Evolutionary conservation across 2,113 vertebrate species (phyloP).

Genomic region (Percina caprodes): DNA sequence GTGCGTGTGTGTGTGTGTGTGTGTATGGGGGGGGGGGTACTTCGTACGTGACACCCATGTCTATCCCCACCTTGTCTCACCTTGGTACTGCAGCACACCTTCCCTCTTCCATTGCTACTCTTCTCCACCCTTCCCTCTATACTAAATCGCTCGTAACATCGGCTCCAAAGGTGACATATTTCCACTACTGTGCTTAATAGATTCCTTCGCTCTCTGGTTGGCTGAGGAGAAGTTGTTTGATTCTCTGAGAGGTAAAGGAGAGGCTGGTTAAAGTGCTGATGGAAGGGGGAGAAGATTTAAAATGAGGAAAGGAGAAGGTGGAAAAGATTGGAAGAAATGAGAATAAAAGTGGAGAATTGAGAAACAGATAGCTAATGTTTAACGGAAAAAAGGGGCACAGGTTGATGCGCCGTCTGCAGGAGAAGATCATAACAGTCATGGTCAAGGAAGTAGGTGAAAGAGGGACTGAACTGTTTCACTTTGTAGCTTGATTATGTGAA

Average conservation of each 20-base stretch:
- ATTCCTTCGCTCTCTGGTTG: slow-evolving; percentile 49
- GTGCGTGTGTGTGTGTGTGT: slow-evolving; percentile 6
- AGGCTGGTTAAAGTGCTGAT: slow-evolving; percentile 19
- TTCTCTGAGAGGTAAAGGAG: slow-evolving; percentile 46
- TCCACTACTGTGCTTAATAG: slow-evolving; percentile 58
- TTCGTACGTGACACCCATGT: slow-evolving; percentile 81
- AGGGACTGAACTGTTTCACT: neutral
- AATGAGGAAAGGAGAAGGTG: slow-evolving; percentile 15
- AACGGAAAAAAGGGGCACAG: neutral
- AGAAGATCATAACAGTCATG: slow-evolving; percentile 1
- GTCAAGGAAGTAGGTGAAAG: neutral
- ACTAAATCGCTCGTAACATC: slow-evolving; percentile 65
- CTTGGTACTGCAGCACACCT: slow-evolving; percentile 75
- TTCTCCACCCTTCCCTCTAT: slow-evolving; percentile 34
- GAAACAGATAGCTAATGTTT: slow-evolving; percentile 14
- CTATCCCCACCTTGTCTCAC: slow-evolving; percentile 85
- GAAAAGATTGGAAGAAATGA: slow-evolving; percentile 4
- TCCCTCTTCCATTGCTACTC: slow-evolving; percentile 40
- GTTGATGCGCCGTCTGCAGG: slow-evolving; percentile 5
- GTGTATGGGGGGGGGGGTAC: slow-evolving; percentile 6
- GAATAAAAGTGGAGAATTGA: slow-evolving; percentile 9
- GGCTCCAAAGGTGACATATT: slow-evolving; percentile 66
- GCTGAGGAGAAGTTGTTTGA: slow-evolving; percentile 66
- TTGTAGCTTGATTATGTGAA: neutral
- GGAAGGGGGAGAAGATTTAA: neutral